Percentiles rank a stretch among this genome's conserved stretches.
Conservation (phyloP, 30 jellyfish, hydroid and myxozoan species). For the Cassiopea xamachana region DNA sequence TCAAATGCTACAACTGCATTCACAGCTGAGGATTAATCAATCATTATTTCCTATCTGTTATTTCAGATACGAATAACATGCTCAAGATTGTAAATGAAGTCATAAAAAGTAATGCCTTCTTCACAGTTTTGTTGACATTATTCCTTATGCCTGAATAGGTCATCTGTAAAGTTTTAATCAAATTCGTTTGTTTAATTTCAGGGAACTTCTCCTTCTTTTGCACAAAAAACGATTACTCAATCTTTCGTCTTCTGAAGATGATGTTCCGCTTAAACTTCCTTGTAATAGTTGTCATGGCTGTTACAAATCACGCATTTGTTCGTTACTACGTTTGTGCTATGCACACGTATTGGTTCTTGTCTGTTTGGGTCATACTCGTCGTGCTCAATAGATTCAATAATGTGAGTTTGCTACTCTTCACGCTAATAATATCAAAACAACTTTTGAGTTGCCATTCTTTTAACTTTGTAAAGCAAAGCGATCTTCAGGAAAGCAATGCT, state of each 20-base stretch:
- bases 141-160: no score
- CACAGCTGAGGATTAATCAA: no score
- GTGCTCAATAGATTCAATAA: conserved; percentile 71
- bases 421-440: background rate
- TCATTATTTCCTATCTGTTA: no score
- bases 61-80: no score
- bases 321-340: conserved; percentile 98
- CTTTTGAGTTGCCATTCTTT: no score
- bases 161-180: background rate
- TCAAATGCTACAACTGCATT: no score
- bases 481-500: no score
- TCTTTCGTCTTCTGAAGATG: conserved; percentile 92
- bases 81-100: no score
- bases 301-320: conserved; percentile 85
- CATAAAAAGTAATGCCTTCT: no score
- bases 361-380: conserved; percentile 93
- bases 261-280: conserved; percentile 92
- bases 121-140: no score
- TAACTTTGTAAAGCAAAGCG: no score
- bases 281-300: conserved; percentile 95
- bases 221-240: conserved; percentile 87
- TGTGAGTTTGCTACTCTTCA: conserved; percentile 25
- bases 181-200: conserved; percentile 8
- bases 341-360: conserved; percentile 98
- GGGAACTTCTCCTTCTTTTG: conserved; percentile 89